Evolutionary conservation across 2,888 invertebrate species (phyloP), one percentile per base, ranked within the genome.

Genomic region (Diogma glabrata): DNA sequence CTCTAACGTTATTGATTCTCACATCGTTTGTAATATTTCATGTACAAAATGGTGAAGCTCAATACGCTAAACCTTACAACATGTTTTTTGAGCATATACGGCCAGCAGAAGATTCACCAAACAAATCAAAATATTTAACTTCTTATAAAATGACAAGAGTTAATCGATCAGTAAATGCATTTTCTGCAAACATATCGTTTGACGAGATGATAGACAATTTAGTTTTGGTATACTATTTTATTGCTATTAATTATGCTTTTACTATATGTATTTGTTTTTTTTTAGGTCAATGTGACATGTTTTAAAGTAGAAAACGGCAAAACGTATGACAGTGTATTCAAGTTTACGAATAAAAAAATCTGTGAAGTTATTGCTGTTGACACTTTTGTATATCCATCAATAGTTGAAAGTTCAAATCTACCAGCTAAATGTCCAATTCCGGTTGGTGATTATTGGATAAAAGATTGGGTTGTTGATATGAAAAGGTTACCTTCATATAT

Each of bases 401-500:
- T 46, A 5, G 14, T 22, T 16, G 24, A 46, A 24, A 16, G 16
- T 7, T 24, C 23, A 1, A 16, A 46, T 16, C 2, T 46, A 5
- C 46, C 46, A 1, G 3, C 46, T 3, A 16, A 5, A 17, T 46
- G 46, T 9, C 46, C 46, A 8, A 26, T 46, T 16, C 6, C n/a
- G 22, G 23, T 24, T 5, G 10, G 10, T 14, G 24, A 23, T 4
- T 46, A 46, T 16, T 24, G 24, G 16, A 46, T 46, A 16, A 24
- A 46, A 9, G 10, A 26, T 17, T 46, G 24, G 24, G 16, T 46
- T 26, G 14, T 46, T 26, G 46, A 46, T 26, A 46, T 46, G 24
- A 46, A 26, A 8, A 14, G 46, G 3, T 19, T 46, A 9, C 46
- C 46, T 10, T 22, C 46, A 16, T 24, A 46, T 9, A 46, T 46